Conservation (phyloP, 2,113 vertebrate species). For the Callipepla squamata region DNA sequence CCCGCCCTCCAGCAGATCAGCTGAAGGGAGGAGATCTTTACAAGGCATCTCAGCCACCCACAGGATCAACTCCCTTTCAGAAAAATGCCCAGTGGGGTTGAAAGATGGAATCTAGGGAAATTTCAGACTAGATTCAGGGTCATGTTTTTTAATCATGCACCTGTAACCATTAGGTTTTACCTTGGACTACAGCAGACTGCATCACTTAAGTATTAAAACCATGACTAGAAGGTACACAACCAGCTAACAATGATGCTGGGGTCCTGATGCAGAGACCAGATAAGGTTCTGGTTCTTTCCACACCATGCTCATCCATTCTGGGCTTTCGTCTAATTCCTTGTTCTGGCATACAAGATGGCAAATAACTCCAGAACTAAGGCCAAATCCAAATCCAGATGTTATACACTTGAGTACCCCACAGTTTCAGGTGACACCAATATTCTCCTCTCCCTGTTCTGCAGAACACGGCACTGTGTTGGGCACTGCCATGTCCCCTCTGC, state of each 20-base stretch:
- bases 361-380: neutral
- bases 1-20: neutral
- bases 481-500: neutral
- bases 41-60: neutral
- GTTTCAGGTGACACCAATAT: neutral
- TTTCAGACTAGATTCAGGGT: neutral
- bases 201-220: neutral
- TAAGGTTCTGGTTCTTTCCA: neutral
- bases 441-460: neutral
- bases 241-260: neutral
- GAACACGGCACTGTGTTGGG: too few species aligned
- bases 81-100: neutral
- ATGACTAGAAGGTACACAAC: neutral
- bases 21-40: neutral
- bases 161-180: neutral
- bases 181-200: neutral
- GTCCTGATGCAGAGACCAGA: neutral
- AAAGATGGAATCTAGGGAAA: neutral
- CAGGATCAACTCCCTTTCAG: neutral
- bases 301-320: neutral
- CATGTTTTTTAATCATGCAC: neutral
- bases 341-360: neutral
- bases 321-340: neutral
- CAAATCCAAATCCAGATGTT: neutral
- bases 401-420: neutral